Percentiles rank a stretch among this genome's conserved stretches.
phyloP scores from a whole-genome alignment of 2,888 invertebrate genomes.

The Dryobotodes eremita region DNA sequence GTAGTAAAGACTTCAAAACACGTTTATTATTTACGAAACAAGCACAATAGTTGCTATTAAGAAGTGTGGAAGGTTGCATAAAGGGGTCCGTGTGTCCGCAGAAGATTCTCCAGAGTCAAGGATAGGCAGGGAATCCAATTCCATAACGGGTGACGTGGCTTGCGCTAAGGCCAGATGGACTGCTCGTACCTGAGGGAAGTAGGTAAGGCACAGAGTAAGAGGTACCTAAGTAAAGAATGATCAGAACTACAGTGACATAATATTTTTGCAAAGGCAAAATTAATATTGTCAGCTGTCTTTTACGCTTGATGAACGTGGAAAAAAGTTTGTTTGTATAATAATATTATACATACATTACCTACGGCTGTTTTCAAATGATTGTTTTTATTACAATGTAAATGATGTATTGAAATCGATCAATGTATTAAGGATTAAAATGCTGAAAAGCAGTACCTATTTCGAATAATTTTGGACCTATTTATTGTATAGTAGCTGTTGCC shows the following conservation, averaged over 20 bases:
- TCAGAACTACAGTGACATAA: not conserved
- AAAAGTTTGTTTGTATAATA: not conserved
- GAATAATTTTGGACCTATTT: not conserved
- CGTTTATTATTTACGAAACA: constrained; percentile 46
- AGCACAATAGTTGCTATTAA: constrained; percentile 25
- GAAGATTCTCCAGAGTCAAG: not conserved
- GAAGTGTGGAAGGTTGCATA: not conserved
- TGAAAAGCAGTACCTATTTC: not conserved
- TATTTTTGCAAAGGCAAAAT: not conserved
- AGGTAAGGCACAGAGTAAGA: not conserved
- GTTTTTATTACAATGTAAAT: not conserved
- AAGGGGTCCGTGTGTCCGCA: not conserved
- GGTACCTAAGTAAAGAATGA: not conserved
- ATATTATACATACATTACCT: not conserved
- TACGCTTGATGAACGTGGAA: not conserved
- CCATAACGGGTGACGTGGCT: not conserved
- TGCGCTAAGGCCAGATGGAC: constrained; percentile 40
- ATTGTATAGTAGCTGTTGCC: too few relatives aligned
- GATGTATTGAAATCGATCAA: not conserved
- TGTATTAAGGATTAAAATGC: not conserved
- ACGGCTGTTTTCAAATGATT: not conserved
- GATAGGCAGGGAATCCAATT: constrained; percentile 6
- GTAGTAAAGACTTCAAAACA: not conserved
- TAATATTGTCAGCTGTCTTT: not conserved
- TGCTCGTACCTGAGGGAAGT: constrained; percentile 30